Percentiles rank a stretch among this genome's conserved stretches.
These are phyloP conservation scores for Pteropus rufus DNA, from an alignment of 2,797 vertebrate genomes.

Conservation along the genomic window DNA sequence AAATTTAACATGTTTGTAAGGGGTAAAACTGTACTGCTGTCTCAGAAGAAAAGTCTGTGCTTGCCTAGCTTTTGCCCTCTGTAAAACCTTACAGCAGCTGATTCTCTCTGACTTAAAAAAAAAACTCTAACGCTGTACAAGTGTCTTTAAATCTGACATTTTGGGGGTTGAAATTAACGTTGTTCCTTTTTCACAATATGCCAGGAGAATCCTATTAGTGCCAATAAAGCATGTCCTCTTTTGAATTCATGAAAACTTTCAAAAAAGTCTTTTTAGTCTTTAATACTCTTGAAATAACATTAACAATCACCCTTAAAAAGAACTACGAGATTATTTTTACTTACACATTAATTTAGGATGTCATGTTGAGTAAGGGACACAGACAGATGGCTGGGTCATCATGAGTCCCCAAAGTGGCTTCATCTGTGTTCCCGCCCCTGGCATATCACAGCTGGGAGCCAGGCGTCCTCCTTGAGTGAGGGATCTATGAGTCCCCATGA, in stretches of 20 bases:
- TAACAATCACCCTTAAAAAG: conserved; percentile 10
- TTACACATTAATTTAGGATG: background rate
- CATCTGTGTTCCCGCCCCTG: background rate
- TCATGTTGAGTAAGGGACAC: background rate
- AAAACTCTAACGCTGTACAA: background rate
- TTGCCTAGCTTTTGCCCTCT: background rate
- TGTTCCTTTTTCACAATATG: background rate
- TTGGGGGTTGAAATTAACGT: background rate
- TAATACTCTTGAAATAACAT: conserved; percentile 38
- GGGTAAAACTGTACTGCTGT: background rate
- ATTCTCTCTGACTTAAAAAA: background rate
- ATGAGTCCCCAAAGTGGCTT: background rate
- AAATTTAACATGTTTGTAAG: background rate
- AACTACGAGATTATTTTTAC: background rate
- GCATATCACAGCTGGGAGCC: background rate
- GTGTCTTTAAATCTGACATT: conserved; percentile 24
- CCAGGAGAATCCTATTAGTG: conserved; percentile 24
- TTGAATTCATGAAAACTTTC: conserved; percentile 32
- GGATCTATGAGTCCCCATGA: background rate
- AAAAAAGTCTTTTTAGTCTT: conserved; percentile 50
- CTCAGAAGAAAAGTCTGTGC: background rate
- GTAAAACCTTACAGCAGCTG: background rate
- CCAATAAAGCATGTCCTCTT: conserved; percentile 43
- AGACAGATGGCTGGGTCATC: background rate
- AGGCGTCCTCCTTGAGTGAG: background rate